phyloP scores from a whole-genome alignment of 2,888 invertebrate genomes.

The Oligia strigilis region DNA sequence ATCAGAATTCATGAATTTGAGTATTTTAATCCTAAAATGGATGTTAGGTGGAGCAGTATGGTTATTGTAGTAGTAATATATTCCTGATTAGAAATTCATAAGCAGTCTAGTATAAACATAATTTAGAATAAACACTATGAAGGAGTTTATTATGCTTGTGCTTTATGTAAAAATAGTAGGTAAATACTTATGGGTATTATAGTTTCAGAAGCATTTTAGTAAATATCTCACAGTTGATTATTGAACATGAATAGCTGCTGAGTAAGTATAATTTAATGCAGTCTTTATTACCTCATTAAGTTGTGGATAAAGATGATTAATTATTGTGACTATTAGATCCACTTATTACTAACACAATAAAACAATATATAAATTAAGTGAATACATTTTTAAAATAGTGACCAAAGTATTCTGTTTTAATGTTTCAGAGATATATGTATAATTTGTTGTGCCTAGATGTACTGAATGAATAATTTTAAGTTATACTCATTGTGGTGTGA shows the following conservation, averaged over 20 bases:
- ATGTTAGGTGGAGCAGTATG: not conserved
- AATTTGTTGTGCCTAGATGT: not conserved
- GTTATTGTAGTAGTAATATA: not conserved
- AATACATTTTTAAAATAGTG: not conserved
- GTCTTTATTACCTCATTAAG: not conserved
- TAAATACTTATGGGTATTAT: not conserved
- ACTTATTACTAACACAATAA: not conserved
- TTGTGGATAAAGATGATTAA: not conserved
- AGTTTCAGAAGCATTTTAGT: conserved; percentile 2
- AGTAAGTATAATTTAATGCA: not conserved
- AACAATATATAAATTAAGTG: not conserved
- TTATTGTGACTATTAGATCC: not conserved
- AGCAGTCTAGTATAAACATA: not conserved
- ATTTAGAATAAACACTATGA: not conserved
- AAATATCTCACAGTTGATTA: not conserved
- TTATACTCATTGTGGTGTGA: not conserved
- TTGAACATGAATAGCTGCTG: not conserved
- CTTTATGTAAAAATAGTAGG: not conserved
- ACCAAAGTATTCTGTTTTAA: not conserved
- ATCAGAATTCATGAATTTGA: not conserved
- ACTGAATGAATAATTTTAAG: not conserved
- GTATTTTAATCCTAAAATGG: not conserved
- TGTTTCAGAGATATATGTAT: not conserved
- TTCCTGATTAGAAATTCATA: not conserved
- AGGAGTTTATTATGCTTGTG: not conserved